A percentile compares a stretch with the other conserved stretches of the same genome.
Evolutionary conservation across 2,888 invertebrate genomes (phyloP).

Genomic region (Helleia helle): DNA sequence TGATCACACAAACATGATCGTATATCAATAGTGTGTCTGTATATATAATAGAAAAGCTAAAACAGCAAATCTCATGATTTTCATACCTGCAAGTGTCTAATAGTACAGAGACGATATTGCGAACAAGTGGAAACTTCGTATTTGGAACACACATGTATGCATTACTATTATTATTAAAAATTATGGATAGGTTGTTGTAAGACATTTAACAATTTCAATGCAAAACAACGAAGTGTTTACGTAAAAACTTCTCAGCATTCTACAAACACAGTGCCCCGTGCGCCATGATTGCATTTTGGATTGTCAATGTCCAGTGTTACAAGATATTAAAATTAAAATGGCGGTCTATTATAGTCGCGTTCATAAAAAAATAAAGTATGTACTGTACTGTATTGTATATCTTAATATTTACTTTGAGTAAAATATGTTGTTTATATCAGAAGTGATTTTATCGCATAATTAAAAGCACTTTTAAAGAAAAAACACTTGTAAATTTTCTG

Average conservation of each 20-base stretch:
- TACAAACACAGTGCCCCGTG: constrained; percentile 74
- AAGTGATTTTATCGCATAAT: no score
- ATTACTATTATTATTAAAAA: constrained; percentile 48
- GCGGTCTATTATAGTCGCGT: constrained; percentile 52
- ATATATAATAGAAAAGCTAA: constrained; percentile 43
- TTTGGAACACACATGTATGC: constrained; percentile 68
- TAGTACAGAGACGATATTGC: constrained; percentile 67
- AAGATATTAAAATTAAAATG: constrained; percentile 49
- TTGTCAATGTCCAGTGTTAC: constrained; percentile 70
- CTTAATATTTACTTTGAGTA: no score
- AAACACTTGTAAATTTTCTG: no score
- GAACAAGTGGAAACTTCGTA: constrained; percentile 57
- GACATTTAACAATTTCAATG: constrained; percentile 57
- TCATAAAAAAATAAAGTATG: no score
- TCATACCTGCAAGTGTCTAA: constrained; percentile 72
- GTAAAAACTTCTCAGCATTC: constrained; percentile 75
- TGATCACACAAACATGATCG: constrained; percentile 33
- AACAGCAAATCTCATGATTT: constrained; percentile 67
- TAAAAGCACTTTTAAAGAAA: no score
- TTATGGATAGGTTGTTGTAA: constrained; percentile 60
- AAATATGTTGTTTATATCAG: no score
- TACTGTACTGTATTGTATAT: no score
- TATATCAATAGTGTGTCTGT: constrained; percentile 34
- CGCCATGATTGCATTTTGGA: constrained; percentile 76
- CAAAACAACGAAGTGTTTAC: constrained; percentile 71